phyloP scores from a whole-genome alignment of 2,113 vertebrate species.

The Epinephelus cyanopodus region DNA sequence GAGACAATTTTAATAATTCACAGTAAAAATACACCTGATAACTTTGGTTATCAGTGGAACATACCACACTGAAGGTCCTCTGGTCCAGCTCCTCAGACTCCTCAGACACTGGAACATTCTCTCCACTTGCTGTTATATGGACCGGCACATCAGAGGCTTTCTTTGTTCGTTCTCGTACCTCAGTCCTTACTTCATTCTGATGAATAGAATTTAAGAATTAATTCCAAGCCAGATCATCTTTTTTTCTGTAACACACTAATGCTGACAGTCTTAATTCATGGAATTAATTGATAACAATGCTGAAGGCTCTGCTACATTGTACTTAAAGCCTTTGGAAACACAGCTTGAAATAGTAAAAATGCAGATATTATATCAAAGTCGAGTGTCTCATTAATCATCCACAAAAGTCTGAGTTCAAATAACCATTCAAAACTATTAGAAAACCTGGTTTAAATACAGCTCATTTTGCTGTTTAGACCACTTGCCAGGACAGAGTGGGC shows the following conservation, averaged over 20 bases:
- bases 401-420: too few species aligned
- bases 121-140: constrained; percentile 91
- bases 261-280: neutral
- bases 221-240: neutral
- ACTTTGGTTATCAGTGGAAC: constrained; percentile 30
- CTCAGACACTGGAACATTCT: constrained; percentile 89
- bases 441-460: too few species aligned
- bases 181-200: constrained; percentile 89
- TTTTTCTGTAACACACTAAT: too few species aligned
- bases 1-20: neutral
- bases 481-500: too few species aligned
- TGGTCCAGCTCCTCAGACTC: constrained; percentile 98
- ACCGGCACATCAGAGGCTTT: constrained; percentile 89
- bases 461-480: too few species aligned
- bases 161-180: constrained; percentile 90
- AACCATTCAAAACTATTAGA: too few species aligned
- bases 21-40: neutral
- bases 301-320: neutral
- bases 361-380: too few species aligned
- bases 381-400: too few species aligned
- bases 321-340: too few species aligned
- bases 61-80: constrained; percentile 98
- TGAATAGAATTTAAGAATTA: constrained; percentile 37
- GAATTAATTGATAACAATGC: neutral
- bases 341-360: too few species aligned